Conservation (phyloP, 2,113 vertebrate species). For the Forbesichthys agassizii region DNA sequence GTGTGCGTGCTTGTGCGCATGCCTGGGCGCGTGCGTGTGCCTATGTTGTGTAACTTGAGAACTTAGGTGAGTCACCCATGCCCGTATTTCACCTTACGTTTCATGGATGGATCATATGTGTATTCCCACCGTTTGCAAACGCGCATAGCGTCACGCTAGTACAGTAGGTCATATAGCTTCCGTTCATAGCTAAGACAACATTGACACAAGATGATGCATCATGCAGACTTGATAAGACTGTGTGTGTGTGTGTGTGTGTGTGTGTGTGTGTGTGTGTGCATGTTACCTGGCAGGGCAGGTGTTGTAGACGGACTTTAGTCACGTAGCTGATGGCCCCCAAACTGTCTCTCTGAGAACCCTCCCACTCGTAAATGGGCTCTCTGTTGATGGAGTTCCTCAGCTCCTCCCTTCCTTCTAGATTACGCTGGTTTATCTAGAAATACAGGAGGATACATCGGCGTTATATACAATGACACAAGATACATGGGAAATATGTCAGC, state of each 20-base stretch:
- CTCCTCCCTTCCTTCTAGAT: slow-evolving; percentile 68
- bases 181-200: slow-evolving; percentile 7
- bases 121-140: slow-evolving; percentile 45
- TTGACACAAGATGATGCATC: slow-evolving; percentile 2
- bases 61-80: slow-evolving; percentile 47
- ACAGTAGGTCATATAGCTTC: slow-evolving; percentile 12
- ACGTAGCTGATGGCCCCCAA: slow-evolving; percentile 83
- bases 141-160: too few relatives aligned
- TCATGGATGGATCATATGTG: slow-evolving; percentile 25
- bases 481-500: too few relatives aligned
- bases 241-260: not conserved
- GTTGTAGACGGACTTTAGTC: slow-evolving; percentile 89
- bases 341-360: slow-evolving; percentile 80
- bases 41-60: slow-evolving; percentile 44
- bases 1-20: not conserved
- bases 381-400: slow-evolving; percentile 84
- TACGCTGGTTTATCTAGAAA: slow-evolving; percentile 51
- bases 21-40: not conserved
- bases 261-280: not conserved
- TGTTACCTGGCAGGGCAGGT: slow-evolving; percentile 89
- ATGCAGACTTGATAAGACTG: slow-evolving; percentile 21
- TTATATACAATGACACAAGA: not conserved
- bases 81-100: slow-evolving; percentile 19
- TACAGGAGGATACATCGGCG: not conserved
- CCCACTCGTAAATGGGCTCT: slow-evolving; percentile 82